A percentile compares a stretch with the other conserved stretches of the same genome.
Conservation (phyloP, 2,797 vertebrate species). For the Acipenser ruthenus region DNA sequence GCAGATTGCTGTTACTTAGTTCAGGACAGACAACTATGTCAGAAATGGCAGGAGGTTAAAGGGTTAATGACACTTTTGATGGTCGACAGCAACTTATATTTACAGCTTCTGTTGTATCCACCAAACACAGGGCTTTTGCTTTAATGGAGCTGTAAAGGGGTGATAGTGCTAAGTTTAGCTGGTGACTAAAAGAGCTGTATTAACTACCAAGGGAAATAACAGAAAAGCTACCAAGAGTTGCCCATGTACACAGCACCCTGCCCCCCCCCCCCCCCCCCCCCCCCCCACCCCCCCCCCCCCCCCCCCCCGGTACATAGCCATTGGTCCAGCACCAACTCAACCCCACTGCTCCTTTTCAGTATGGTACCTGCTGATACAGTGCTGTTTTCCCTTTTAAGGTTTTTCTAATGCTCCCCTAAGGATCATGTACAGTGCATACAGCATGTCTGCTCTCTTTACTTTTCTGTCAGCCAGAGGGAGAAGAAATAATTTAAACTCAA, state of each 20-base stretch:
- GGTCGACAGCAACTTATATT: background rate
- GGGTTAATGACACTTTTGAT: background rate
- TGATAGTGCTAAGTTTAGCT: no score
- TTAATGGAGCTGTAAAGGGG: no score
- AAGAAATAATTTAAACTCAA: constrained; percentile 67
- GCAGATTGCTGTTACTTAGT: background rate
- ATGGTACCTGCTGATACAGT: constrained; percentile 42
- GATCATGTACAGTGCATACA: constrained; percentile 35
- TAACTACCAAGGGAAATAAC: no score
- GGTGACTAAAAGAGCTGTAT: no score
- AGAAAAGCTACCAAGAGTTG: no score
- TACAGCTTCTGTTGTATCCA: background rate
- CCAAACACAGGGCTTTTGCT: no score
- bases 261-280: constrained; percentile 13
- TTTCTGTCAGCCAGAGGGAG: constrained; percentile 47
- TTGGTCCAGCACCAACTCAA: constrained; percentile 34
- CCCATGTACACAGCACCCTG: background rate
- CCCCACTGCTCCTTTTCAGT: constrained; percentile 39
- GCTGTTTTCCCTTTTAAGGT: constrained; percentile 50
- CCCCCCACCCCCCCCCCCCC: constrained; percentile 9
- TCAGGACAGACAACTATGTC: background rate
- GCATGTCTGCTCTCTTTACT: constrained; percentile 26
- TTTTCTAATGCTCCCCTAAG: constrained; percentile 45
- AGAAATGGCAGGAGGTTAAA: background rate
- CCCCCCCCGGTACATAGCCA: constrained; percentile 15